Evolutionary conservation across 2,797 vertebrate genomes (phyloP), one percentile per base, ranked within the genome.

Genomic region (Karalla daura): DNA sequence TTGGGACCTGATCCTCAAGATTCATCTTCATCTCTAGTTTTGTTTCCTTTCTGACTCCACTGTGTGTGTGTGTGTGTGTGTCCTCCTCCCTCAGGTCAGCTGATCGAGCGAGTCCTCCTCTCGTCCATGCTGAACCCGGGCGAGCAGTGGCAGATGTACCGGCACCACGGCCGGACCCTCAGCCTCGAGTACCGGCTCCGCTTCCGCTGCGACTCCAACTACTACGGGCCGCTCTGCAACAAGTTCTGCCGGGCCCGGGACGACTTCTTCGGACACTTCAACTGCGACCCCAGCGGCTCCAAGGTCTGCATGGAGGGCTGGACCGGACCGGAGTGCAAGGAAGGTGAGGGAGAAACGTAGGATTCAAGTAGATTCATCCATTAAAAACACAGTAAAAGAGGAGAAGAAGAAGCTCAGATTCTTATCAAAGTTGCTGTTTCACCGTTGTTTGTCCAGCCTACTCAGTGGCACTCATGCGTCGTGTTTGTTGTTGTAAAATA

Each of bases 231-330:
- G 7, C 65, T 81, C 67, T 95, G 94, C 84, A 95, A 91, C 88
- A 93, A 91, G 81, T 87, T 95, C 73, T 95, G 94, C 80, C 86
- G 93, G 21, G 63, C 68, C 11, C 91, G 94, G 0, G 88, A 94
- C 21, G 94, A 95, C 89, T 95, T 94, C 64, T 91, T 95, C 0
- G 94, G 94, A 2, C 94, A 95, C 79, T 94, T 93, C 35, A 86
- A 52, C 86, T 95, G 94, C 3, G 94, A 95, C 69, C 52, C 62
- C 12, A 79, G 45, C 0, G 94, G 94, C 56, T 88, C 81, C 66
- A 95, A 95, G 76, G 90, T 93, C 80, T 95, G 94, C 90, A 92
- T 91, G 58, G 93, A 94, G 2, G 94, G 94, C 63, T 94, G 94
- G 94, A 93, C 72, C 0, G 94, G 92, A 23, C 65, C 85, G 0